Conservation (phyloP, 2,113 vertebrate species). For the Callipepla californica region DNA sequence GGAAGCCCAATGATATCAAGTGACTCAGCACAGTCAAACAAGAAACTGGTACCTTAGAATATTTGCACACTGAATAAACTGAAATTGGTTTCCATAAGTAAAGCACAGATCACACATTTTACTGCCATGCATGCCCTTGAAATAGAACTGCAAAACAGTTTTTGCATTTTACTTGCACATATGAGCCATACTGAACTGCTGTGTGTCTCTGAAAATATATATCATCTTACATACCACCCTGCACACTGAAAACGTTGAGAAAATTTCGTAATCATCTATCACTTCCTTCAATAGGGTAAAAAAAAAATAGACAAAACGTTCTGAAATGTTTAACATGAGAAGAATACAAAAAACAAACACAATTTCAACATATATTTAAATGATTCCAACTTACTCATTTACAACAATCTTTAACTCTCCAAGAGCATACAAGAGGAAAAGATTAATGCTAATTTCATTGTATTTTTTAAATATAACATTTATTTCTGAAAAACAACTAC, state of each 20-base stretch:
- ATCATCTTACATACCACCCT: background rate
- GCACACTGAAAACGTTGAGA: background rate
- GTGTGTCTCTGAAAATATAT: accelerated
- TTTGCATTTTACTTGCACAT: background rate
- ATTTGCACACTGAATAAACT: background rate
- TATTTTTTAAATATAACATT: background rate
- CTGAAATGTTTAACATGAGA: background rate
- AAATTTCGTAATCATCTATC: background rate
- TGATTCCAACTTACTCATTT: background rate
- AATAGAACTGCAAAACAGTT: background rate
- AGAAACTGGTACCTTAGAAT: background rate
- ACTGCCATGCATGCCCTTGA: background rate
- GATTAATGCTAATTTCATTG: background rate
- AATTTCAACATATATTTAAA: background rate
- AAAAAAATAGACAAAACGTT: slow-evolving; percentile 11
- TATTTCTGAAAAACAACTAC: background rate
- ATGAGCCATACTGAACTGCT: background rate
- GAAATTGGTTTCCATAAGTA: background rate
- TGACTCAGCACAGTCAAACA: background rate
- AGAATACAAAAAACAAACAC: background rate
- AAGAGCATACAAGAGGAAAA: accelerated
- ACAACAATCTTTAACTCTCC: background rate
- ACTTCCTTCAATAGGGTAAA: background rate
- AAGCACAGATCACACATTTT: background rate
- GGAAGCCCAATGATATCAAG: background rate